phyloP scores from a whole-genome alignment of 1,140 invertebrate species.

The Chrysomallon squamiferum region DNA sequence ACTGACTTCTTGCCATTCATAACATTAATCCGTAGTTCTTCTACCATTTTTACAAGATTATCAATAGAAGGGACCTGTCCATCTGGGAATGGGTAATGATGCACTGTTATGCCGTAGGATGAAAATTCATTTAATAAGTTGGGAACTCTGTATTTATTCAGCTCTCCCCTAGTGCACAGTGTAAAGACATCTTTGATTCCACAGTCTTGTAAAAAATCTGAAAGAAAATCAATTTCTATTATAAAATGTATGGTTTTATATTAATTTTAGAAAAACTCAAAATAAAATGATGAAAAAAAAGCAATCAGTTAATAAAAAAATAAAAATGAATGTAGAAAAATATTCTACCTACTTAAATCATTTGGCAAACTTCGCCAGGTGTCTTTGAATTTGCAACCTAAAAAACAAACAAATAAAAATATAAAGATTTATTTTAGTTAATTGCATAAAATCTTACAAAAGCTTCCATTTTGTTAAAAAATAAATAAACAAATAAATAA shows the following conservation, averaged over 20 bases:
- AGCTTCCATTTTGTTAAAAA: no score
- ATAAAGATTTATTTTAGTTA: no score
- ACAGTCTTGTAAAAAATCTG: conserved; percentile 30
- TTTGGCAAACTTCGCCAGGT: conserved; percentile 50
- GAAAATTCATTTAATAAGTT: conserved; percentile 33
- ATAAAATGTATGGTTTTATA: no score
- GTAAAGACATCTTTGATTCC: conserved; percentile 45
- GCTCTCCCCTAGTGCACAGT: conserved; percentile 49
- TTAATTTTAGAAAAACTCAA: no score
- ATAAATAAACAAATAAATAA: no score
- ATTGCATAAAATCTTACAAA: background rate
- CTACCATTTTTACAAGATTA: conserved; percentile 42
- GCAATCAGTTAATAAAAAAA: no score
- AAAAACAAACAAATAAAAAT: conserved; percentile 12
- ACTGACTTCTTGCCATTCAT: conserved; percentile 40
- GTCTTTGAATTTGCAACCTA: conserved; percentile 50
- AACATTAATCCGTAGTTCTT: conserved; percentile 37
- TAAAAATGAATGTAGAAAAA: background rate
- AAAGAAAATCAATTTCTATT: no score
- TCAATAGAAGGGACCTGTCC: conserved; percentile 33
- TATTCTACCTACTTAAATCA: conserved; percentile 44
- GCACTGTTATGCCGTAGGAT: conserved; percentile 36
- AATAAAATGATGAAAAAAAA: no score
- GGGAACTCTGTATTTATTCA: conserved; percentile 48
- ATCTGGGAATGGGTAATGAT: conserved; percentile 53